These are phyloP conservation scores for Chloroclystis v-ata DNA, from an alignment of 2,888 invertebrate species.

Conservation along the genomic window DNA sequence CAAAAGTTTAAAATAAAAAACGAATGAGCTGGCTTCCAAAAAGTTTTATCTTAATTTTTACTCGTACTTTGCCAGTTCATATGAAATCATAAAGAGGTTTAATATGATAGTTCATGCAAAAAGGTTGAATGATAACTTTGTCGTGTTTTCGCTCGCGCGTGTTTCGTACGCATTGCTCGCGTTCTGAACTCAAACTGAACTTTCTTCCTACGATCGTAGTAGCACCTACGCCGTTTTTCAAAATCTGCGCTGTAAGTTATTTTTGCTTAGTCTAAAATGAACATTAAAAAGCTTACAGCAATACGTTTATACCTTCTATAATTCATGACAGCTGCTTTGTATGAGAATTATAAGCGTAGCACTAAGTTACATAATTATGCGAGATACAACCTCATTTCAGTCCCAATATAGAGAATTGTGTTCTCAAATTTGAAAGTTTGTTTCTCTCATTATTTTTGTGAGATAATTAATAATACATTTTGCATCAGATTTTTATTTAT, in stretches of 20 bases:
- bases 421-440: too few relatives aligned
- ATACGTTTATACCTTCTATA: too few relatives aligned
- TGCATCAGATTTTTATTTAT: too few relatives aligned
- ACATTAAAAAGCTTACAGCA: too few relatives aligned
- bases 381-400: too few relatives aligned
- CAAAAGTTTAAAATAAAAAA: conserved; percentile 5
- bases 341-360: too few relatives aligned
- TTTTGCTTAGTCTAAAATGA: neutral
- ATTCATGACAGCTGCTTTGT: too few relatives aligned
- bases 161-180: conserved; percentile 40
- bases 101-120: neutral
- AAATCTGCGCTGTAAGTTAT: conserved; percentile 27
- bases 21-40: conserved; percentile 7
- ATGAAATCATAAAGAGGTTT: neutral
- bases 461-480: too few relatives aligned
- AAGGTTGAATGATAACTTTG: conserved; percentile 30
- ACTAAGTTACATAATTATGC: too few relatives aligned
- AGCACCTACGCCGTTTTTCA: conserved; percentile 25
- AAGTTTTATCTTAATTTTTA: neutral
- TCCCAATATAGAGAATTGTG: too few relatives aligned
- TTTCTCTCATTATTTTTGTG: too few relatives aligned
- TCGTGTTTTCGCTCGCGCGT: conserved; percentile 36
- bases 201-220: conserved; percentile 13
- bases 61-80: neutral
- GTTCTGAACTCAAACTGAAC: conserved; percentile 41